Evolutionary conservation across 2,888 invertebrate genomes (phyloP), one percentile per base, ranked within the genome.

Genomic region (Spialia ferax): DNA sequence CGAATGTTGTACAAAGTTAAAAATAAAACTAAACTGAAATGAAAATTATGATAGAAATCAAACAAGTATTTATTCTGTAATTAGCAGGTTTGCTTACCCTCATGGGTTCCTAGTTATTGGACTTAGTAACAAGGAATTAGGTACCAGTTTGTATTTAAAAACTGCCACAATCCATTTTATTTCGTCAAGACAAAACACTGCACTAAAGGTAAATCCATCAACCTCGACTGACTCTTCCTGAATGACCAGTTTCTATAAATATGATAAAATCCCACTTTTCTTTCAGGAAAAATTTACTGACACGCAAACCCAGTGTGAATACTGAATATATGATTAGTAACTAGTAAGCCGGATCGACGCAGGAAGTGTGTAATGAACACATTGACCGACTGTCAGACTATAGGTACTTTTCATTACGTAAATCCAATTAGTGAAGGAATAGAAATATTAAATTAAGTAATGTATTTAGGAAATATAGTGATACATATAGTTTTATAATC

Each of bases 211-310:
- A 63, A 32, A 65, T 65, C 45, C 57, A 57, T 71, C 57, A 63
- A 68, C 55, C 69, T 54, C 66, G 64, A 79, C 78, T 79, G 74
- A 71, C 35, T 35, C 63, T 69, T 71, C 67, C 63, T 70, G 69
- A 63, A 54, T 61, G 45, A 73, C 70, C 63, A 74, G 75, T 83
- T 79, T 81, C 80, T 87, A 86, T 90, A 87, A 86, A 85, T 88
- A 91, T 88, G 87, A 81, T 86, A 85, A 87, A 86, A 81, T 84
- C 81, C 84, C 83, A 85, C 89, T 87, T 87, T 88, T 81, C 81
- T 77, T 78, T 87, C 89, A 90, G 91, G 90, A 90, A 92, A 85
- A 83, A 71, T 77, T 67, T 71, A 64, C 56, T 45, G 45, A 75
- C 88, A 90, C 87, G 91, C 89, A 74, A 86, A 68, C 67, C 20